phyloP scores from a whole-genome alignment of 2,888 invertebrate species.

The Tenthredo distinguenda region DNA sequence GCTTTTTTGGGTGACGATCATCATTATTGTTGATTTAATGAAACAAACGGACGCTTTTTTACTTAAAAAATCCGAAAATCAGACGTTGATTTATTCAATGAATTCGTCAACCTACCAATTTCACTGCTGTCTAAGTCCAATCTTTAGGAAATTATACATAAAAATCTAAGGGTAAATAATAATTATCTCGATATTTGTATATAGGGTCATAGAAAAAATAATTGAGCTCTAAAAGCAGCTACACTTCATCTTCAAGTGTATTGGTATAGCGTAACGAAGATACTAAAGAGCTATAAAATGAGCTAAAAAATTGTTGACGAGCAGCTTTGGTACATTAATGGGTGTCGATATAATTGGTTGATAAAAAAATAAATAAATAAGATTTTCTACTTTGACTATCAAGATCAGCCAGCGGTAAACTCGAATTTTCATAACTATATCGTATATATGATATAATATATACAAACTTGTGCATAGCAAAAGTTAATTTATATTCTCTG shows the following conservation, averaged over 20 bases:
- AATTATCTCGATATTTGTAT: background rate
- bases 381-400: background rate
- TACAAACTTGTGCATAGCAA: slow-evolving; percentile 46
- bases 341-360: background rate
- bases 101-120: background rate
- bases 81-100: background rate
- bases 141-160: background rate
- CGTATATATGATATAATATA: slow-evolving; percentile 36
- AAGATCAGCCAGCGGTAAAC: background rate
- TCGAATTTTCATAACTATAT: slow-evolving; percentile 19
- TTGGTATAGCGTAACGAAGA: background rate
- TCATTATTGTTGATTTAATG: background rate
- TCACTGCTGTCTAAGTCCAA: background rate
- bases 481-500: slow-evolving; percentile 41
- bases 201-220: background rate
- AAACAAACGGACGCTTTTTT: background rate
- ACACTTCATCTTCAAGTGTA: background rate
- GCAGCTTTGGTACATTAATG: background rate
- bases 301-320: background rate
- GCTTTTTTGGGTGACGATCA: background rate
- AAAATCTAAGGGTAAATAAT: background rate
- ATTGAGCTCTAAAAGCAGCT: background rate
- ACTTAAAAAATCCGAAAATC: background rate
- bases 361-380: slow-evolving; percentile 33
- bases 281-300: background rate